A percentile compares a stretch with the other conserved stretches of the same genome.
Evolutionary conservation across 2,113 vertebrate species (phyloP).

Genomic region (Calyptommatus sinebrachiatus): DNA sequence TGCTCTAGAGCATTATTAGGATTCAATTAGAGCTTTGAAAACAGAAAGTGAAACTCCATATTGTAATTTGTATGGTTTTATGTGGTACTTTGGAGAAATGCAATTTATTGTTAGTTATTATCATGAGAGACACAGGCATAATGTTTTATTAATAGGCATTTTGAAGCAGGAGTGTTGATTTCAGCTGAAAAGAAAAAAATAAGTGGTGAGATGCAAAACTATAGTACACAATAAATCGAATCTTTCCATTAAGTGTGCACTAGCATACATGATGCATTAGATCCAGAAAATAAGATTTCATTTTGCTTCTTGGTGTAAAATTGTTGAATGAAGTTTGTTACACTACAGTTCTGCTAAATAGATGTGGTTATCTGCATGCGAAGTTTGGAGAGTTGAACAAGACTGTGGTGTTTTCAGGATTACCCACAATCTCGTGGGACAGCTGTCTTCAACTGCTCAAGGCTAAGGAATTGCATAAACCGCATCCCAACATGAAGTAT

Average conservation of each 20-base stretch:
- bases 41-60: conserved; percentile 20
- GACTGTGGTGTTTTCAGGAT: background rate
- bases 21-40: background rate
- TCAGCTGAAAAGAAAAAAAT: background rate
- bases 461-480: too few species aligned
- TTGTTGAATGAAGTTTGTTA: background rate
- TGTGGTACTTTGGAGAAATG: background rate
- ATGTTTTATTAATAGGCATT: background rate
- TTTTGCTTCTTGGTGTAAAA: background rate
- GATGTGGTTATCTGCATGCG: too few species aligned
- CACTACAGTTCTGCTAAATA: background rate
- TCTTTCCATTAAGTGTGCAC: background rate
- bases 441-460: background rate
- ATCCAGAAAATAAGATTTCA: background rate
- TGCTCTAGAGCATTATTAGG: background rate
- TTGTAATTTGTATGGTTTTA: background rate
- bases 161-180: background rate
- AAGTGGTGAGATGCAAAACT: too few species aligned
- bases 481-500: background rate
- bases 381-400: background rate
- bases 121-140: background rate
- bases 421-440: background rate
- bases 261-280: background rate
- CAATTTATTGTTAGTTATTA: too few species aligned
- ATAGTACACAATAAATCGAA: background rate